Evolutionary conservation across 2,888 invertebrate species (phyloP), one percentile per base, ranked within the genome.

Genomic region (Acrobasis suavella): DNA sequence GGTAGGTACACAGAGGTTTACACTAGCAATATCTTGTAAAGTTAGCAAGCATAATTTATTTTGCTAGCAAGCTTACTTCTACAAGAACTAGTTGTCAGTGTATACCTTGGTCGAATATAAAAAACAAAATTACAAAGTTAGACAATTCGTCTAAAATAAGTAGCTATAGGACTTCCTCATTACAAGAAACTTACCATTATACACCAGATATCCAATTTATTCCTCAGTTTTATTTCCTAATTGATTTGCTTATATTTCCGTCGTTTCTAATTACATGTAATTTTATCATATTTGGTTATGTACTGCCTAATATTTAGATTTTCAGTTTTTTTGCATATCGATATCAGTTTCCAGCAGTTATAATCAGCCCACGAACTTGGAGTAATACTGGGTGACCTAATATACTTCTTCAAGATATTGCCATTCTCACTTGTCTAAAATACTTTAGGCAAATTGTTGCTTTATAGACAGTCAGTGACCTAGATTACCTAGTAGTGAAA

Each of bases 401-500:
- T 14, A 42, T 42, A 22, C 2, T 42, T 42, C 42, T 42, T 42
- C 42, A 42, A 42, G 42, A 12, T 5, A 42, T 42, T 42, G 46
- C 46, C 6, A 46, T 46, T 46, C n/a, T n/a, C 12, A 46, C 46
- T 46, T 46, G 46, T 46, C 46, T 32, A 62, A 51, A 37, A 46
- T 58, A 49, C 51, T 54, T 54, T 54, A 15, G 38, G 32, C 46
- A 46, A 38, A 12, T 46, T 15, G 39, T 51, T 51, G 42, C 52
- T 37, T 32, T 62, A 32, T 58, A 15, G 17, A 60, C 38, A 8
- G n/a, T 16, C 49, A 52, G 14, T 60, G 54, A 54, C 61, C 61
- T 60, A 54, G 51, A 59, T 70, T 73, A 73, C 69, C 72, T 70
- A 73, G 66, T 64, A 69, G 65, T 68, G 69, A 71, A 71, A 68